Base-by-base conservation (phyloP, 2,797 vertebrate genomes). In the Poeciliopsis turneri region DNA sequence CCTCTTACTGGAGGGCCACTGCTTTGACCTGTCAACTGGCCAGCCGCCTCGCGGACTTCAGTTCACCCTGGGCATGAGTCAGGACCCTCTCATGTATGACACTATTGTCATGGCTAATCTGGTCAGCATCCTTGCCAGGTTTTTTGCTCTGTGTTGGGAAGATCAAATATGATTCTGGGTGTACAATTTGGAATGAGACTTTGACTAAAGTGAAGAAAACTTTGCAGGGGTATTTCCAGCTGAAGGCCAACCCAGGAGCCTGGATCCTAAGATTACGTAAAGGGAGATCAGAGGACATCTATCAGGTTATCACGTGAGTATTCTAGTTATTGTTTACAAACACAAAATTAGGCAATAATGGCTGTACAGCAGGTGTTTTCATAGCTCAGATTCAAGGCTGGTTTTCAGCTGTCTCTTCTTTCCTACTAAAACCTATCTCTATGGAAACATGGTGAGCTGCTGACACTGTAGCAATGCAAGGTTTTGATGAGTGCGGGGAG, bases 91-190 rank as follows among this genome's bases (percentile, higher is more conserved):
- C 72, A 89, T 96, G 88, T 96, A 98, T 69, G 98, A 99, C 91
- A 99, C 98, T 10, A 97, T 98, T 81, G 98, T 99, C 88, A 99
- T 99, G 98, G 98, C 98, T 86, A 99, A 98, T 89, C 94, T 99
- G 72, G 98, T 99, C 91, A 95, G 97, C 90, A 74, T 59, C 74
- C 46, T 39, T 75, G 30, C 74, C 2, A 0, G n/a, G 69, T 72
- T 61, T 59, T 5, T 51, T 74, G 36, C 28, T 28, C 11, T 72
- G 25, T 41, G 11, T 64, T 49, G 18, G 10, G 73, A n/a, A 55
- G 30, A 30, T 47, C 5, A 5, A 43, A 75, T 53, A 33, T 64
- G 72, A 45, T 53, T 4, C 51, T 25, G 36, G 10, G 41, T 45
- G 20, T 43, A 59, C 13, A n/a, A 75, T 45, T 30, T 23, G 4